A percentile compares a stretch with the other conserved stretches of the same genome.
Conservation (phyloP, 2,888 invertebrate species). For the Herminia tarsipennalis region DNA sequence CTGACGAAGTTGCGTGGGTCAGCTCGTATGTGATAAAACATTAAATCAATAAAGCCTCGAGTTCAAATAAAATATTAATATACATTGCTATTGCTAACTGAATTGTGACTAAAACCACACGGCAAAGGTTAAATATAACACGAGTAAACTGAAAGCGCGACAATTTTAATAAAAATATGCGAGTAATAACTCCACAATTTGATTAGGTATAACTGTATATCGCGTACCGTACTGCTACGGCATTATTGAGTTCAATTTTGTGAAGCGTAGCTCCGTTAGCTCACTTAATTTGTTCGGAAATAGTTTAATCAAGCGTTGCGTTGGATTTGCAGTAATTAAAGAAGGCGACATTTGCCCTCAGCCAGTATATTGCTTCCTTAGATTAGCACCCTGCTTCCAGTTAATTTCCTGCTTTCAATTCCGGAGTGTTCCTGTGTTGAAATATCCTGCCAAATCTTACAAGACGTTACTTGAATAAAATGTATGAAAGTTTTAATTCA, state of each 20-base stretch:
- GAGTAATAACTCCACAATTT: conserved; percentile 24
- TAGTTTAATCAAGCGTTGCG: conserved; percentile 66
- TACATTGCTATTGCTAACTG: neutral
- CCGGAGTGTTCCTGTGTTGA: conserved; percentile 49
- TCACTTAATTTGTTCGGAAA: conserved; percentile 62
- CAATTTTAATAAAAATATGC: conserved; percentile 27
- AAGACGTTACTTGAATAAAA: neutral
- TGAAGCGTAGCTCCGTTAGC: conserved; percentile 42
- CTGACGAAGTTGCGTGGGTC: too few species aligned
- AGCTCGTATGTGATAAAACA: too few species aligned
- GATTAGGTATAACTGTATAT: conserved; percentile 5
- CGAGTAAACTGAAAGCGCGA: conserved; percentile 4
- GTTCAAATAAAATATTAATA: neutral
- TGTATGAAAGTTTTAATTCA: conserved; percentile 3
- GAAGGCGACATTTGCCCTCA: conserved; percentile 56
- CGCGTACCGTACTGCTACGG: conserved; percentile 28
- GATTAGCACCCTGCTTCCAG: conserved; percentile 68
- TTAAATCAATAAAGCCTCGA: neutral
- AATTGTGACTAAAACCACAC: too few species aligned
- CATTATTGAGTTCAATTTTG: conserved; percentile 46
- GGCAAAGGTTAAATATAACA: too few species aligned
- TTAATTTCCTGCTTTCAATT: conserved; percentile 70
- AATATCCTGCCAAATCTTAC: conserved; percentile 48
- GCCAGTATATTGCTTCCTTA: conserved; percentile 68
- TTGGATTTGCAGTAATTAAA: conserved; percentile 69